Base-by-base conservation (phyloP, 2,888 invertebrate genomes). In the Stictocephala bisonia region DNA sequence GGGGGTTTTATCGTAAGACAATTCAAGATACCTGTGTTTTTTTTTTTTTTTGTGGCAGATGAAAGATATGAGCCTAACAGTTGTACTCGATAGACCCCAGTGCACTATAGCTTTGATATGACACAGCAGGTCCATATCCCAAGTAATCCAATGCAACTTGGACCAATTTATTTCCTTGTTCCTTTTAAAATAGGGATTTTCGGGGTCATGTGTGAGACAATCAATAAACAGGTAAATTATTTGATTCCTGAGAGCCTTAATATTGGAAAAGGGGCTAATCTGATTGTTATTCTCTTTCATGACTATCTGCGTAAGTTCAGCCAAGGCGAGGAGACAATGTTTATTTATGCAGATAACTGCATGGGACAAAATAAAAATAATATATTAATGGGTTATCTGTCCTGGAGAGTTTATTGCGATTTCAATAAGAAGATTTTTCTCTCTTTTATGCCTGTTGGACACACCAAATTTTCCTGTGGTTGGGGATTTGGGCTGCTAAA, bases 311-410 rank as follows among this genome's bases (percentile, higher is more conserved):
- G 66, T 15, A 9, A 50, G n/a, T 24, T 31, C 50, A 68, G 29
- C 35, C 35, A 41, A 20, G 74, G 75, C 40, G 75, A 72, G 53
- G 27, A 68, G 9, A 11, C 15, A 3, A 60, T 74, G 44, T 20
- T 24, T 22, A 31, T 72, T 13, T 72, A 76, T 48, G 72, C 73
- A 0, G 77, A 77, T 31, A 77, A 75, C 41, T 76, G 74, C 67
- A 58, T 66, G 7, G 77, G 48, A 9, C 75, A 77, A 27, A 77
- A 77, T n/a, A n/a, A n/a, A n/a, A n/a, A n/a, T n/a, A n/a, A n/a
- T n/a, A n/a, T n/a, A n/a, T n/a, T n/a, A n/a, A n/a, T n/a, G n/a
- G n/a, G n/a, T n/a, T n/a, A n/a, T n/a, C n/a, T n/a, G n/a, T n/a
- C n/a, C n/a, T n/a, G n/a, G n/a, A n/a, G n/a, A n/a, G n/a, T n/a